These are phyloP conservation scores for Speoplatyrhinus poulsoni DNA, from an alignment of 2,113 vertebrate genomes.

Conservation along the genomic window DNA sequence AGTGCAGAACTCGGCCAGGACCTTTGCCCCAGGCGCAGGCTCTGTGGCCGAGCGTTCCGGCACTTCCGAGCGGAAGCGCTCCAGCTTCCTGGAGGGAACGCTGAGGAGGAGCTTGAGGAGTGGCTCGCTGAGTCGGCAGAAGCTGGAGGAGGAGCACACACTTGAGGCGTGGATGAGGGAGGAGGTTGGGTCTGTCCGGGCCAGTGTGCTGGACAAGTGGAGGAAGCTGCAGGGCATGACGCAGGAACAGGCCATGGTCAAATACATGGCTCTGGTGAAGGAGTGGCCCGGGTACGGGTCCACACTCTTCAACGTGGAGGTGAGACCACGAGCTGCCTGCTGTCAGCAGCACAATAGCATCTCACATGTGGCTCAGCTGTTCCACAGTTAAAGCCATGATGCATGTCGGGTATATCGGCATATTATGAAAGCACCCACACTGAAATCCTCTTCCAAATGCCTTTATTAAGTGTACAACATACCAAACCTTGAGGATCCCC, in stretches of 20 bases:
- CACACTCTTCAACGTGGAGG: conserved; percentile 94
- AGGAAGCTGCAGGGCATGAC: conserved; percentile 89
- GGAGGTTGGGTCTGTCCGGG: conserved; percentile 80
- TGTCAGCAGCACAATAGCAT: too few relatives aligned
- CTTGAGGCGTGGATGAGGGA: conserved; percentile 93
- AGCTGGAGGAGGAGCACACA: conserved; percentile 84
- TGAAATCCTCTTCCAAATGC: too few relatives aligned
- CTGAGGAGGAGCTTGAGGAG: conserved; percentile 90
- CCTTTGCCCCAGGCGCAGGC: conserved; percentile 67
- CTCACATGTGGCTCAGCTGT: too few relatives aligned
- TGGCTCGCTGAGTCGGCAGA: conserved; percentile 80
- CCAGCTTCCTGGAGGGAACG: conserved; percentile 94
- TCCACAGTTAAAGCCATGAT: too few relatives aligned
- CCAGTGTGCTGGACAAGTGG: conserved; percentile 93
- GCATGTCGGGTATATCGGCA: too few relatives aligned
- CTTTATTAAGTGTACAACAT: too few relatives aligned
- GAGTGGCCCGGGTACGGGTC: conserved; percentile 97
- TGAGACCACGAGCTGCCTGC: conserved; percentile 58
- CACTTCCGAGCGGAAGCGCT: conserved; percentile 82
- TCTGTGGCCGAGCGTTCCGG: conserved; percentile 46
- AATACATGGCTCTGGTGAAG: conserved; percentile 92
- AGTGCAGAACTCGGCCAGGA: conserved; percentile 87
- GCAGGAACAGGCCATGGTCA: conserved; percentile 91
- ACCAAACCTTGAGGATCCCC: too few relatives aligned
- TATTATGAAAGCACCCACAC: too few relatives aligned